Percentiles rank a stretch among this genome's conserved stretches.
Evolutionary conservation across 2,888 invertebrate genomes (phyloP).

Genomic region (Dexiosoma caninum): DNA sequence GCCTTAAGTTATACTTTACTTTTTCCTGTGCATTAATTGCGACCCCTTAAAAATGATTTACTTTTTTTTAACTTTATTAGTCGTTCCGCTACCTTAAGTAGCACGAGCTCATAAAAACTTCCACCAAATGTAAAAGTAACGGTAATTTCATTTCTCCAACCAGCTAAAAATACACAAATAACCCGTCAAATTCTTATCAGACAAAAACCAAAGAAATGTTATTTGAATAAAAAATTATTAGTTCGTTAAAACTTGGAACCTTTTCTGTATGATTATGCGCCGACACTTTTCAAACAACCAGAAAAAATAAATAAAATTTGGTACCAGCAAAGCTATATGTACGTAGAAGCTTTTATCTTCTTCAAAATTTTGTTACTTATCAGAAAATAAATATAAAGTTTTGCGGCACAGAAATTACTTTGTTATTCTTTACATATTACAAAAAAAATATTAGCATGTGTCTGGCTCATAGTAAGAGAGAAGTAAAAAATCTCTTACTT

Average conservation of each 20-base stretch:
- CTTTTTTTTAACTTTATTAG: too few species aligned
- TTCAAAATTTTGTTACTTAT: neutral
- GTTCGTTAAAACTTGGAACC: slow-evolving; percentile 24
- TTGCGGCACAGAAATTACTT: neutral
- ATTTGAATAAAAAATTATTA: slow-evolving; percentile 2
- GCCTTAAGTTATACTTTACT: neutral
- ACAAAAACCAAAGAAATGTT: neutral
- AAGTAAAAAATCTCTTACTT: neutral
- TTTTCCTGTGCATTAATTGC: neutral
- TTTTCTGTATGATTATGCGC: slow-evolving; percentile 14
- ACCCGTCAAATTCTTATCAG: neutral
- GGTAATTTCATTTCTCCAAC: too few species aligned
- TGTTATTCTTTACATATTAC: neutral
- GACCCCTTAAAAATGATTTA: too few species aligned
- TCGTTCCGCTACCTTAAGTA: too few species aligned
- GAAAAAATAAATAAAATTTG: slow-evolving; percentile 22
- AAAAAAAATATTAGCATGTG: neutral
- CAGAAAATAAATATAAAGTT: neutral
- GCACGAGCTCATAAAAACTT: too few species aligned
- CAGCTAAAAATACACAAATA: neutral
- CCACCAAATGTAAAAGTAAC: too few species aligned
- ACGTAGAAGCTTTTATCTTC: too few species aligned
- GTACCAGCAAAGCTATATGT: too few species aligned
- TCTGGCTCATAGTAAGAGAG: neutral
- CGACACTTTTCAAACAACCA: neutral